Percentiles rank a stretch among this genome's conserved stretches.
Conservation (phyloP, 2,113 vertebrate species). For the Neotragus pygmaeus region DNA sequence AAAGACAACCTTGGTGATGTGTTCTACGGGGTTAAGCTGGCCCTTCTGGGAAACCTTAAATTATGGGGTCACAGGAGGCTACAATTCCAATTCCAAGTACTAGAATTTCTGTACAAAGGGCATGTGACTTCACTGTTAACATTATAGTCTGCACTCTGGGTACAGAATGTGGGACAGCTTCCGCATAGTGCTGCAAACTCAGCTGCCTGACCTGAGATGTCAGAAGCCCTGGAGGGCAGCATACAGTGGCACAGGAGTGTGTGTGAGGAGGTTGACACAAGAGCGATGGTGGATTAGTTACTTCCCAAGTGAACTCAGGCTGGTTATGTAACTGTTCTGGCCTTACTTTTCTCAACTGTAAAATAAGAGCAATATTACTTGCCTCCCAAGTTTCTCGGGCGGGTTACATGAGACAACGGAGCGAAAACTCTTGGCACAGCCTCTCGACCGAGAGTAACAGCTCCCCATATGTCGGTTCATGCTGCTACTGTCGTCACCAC, state of each 20-base stretch:
- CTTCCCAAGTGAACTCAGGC: neutral
- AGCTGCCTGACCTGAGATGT: neutral
- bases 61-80: neutral
- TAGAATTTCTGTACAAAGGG: neutral
- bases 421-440: too few relatives aligned
- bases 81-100: neutral
- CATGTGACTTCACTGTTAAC: neutral
- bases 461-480: neutral
- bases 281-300: neutral
- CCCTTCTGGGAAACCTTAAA: neutral
- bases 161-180: neutral
- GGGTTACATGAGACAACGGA: neutral
- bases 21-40: neutral
- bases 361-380: neutral
- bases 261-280: neutral
- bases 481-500: neutral
- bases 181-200: neutral
- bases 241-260: rapidly evolving
- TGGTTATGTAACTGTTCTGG: neutral
- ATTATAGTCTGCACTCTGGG: neutral
- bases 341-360: neutral
- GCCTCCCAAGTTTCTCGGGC: neutral
- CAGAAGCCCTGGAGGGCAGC: neutral
- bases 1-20: neutral
- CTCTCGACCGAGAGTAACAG: neutral